Evolutionary conservation across 2,888 invertebrate genomes (phyloP).

Genomic region (Acanthosepion lycidas): DNA sequence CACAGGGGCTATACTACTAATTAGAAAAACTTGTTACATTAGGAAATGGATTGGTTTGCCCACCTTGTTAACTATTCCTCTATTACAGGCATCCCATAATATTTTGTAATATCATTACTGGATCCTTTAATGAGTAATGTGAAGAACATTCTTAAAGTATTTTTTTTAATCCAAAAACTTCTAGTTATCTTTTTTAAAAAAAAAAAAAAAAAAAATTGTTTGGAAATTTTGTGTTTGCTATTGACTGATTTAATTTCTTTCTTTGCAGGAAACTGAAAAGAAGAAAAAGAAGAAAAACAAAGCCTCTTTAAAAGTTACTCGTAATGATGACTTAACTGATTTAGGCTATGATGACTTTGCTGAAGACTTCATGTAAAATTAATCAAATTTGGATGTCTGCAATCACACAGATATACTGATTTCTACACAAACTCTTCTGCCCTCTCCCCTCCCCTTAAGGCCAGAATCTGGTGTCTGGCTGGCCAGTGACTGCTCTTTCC

Average conservation of each 20-base stretch:
- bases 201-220: too few relatives aligned
- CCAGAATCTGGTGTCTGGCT: neutral
- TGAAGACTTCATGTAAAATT: conserved; percentile 42
- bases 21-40: too few relatives aligned
- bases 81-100: too few relatives aligned
- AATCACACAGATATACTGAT: neutral
- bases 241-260: neutral
- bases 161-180: neutral
- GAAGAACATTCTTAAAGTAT: neutral
- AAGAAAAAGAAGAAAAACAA: conserved; percentile 45
- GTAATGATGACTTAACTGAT: conserved; percentile 42
- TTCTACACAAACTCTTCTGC: neutral
- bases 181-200: neutral
- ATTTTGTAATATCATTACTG: too few relatives aligned
- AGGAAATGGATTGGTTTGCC: too few relatives aligned
- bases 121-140: too few relatives aligned
- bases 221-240: too few relatives aligned
- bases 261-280: conserved; percentile 37
- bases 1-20: too few relatives aligned
- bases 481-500: neutral
- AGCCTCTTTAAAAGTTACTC: conserved; percentile 37
- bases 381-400: neutral
- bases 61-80: too few relatives aligned
- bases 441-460: neutral
- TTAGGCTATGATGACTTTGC: conserved; percentile 44